Conservation (phyloP, 2,888 invertebrate genomes). For the Dicycla oo region DNA sequence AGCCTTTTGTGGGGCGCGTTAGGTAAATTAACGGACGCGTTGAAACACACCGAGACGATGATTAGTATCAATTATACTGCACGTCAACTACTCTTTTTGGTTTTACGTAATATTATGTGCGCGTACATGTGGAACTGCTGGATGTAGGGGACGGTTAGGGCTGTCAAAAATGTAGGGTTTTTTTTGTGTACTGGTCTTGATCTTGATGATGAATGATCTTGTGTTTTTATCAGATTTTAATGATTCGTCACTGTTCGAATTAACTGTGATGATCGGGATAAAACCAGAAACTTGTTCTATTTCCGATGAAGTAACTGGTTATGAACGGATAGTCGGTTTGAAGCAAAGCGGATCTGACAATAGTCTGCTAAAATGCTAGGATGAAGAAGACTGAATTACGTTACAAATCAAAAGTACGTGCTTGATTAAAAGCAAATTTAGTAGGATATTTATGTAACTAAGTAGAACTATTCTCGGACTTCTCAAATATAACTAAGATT, state of each 20-base stretch:
- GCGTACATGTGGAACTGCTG: slow-evolving; percentile 9
- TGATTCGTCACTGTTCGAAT: background rate
- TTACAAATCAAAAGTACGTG: slow-evolving; percentile 13
- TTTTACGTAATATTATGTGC: slow-evolving; percentile 31
- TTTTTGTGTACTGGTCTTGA: no score
- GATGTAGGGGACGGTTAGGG: slow-evolving; percentile 7
- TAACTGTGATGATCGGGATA: background rate
- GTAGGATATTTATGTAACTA: background rate
- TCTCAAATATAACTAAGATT: background rate
- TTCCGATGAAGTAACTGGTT: slow-evolving; percentile 21
- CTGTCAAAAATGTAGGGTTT: slow-evolving; percentile 1
- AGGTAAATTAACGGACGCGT: slow-evolving; percentile 74
- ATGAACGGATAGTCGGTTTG: slow-evolving; percentile 16
- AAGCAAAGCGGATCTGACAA: slow-evolving; percentile 20
- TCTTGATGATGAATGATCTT: no score
- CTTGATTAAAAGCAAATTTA: slow-evolving; percentile 5
- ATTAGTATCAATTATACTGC: slow-evolving; percentile 65
- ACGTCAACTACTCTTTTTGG: slow-evolving; percentile 43
- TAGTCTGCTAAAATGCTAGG: background rate
- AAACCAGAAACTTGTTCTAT: background rate
- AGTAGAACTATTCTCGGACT: background rate
- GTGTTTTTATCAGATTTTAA: background rate
- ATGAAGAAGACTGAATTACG: slow-evolving; percentile 18
- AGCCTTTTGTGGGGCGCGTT: slow-evolving; percentile 70
- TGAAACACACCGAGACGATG: slow-evolving; percentile 65